Percentiles rank a stretch among this genome's conserved stretches.
phyloP scores from a whole-genome alignment of 2,888 invertebrate species.

The Agonopterix subpropinquella region DNA sequence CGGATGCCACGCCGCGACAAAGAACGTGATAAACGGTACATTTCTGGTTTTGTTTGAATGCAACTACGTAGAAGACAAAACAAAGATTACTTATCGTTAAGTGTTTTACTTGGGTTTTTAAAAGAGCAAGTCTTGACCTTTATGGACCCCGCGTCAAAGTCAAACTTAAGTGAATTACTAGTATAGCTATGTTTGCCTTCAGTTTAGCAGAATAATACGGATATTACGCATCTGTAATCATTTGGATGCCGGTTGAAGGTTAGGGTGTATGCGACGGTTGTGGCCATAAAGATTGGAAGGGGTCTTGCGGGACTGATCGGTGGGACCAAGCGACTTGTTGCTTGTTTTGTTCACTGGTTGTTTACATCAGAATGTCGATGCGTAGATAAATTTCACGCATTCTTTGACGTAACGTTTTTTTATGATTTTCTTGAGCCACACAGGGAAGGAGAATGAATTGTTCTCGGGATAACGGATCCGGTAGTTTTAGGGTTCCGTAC shows the following conservation, averaged over 20 bases:
- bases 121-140: neutral
- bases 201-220: neutral
- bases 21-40: slow-evolving; percentile 43
- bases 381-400: too few species aligned
- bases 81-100: neutral
- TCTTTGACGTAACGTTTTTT: too few species aligned
- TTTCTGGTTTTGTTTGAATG: slow-evolving; percentile 35
- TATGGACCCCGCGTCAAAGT: neutral
- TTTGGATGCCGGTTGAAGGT: neutral
- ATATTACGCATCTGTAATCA: neutral
- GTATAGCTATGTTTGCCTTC: neutral
- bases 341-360: slow-evolving; percentile 20
- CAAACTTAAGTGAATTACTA: too few species aligned
- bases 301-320: slow-evolving; percentile 32
- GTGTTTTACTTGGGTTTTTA: neutral
- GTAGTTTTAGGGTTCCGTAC: too few species aligned
- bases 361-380: neutral
- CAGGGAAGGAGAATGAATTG: too few species aligned
- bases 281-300: slow-evolving; percentile 40
- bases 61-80: slow-evolving; percentile 34
- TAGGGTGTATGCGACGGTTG: neutral
- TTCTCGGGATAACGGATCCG: too few species aligned
- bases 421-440: too few species aligned
- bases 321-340: slow-evolving; percentile 54
- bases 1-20: slow-evolving; percentile 23